phyloP scores from a whole-genome alignment of 2,113 vertebrate genomes.

The Oreotragus oreotragus region DNA sequence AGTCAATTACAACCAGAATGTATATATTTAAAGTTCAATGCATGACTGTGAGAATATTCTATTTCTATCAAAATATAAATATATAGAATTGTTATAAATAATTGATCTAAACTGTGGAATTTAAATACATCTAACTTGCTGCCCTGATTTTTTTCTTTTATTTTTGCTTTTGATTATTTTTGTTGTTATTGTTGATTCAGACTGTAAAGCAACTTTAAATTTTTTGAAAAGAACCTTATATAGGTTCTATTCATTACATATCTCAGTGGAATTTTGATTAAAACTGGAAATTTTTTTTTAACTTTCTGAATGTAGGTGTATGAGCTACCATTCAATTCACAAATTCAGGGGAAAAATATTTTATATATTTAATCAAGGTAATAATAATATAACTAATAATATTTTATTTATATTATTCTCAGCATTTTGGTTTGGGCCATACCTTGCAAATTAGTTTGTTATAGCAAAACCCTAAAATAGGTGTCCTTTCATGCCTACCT shows the following conservation, averaged over 20 bases:
- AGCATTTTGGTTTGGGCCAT: background rate
- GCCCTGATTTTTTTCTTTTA: background rate
- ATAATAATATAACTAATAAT: background rate
- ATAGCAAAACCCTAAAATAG: background rate
- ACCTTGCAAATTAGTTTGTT: background rate
- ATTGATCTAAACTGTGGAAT: constrained; percentile 17
- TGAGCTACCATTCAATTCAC: constrained; percentile 29
- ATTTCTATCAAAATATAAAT: background rate
- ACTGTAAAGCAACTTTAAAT: background rate
- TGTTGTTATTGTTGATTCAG: background rate
- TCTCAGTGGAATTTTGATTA: constrained; percentile 49
- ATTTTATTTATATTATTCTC: constrained; percentile 27
- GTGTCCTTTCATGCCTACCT: background rate
- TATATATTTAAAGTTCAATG: background rate
- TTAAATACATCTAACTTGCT: background rate
- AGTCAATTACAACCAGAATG: background rate
- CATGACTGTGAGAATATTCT: background rate
- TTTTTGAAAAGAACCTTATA: constrained; percentile 2
- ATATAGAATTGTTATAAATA: background rate
- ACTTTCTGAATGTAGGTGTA: constrained; percentile 4
- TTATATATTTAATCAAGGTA: constrained; percentile 8
- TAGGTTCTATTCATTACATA: constrained; percentile 37
- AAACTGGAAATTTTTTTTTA: constrained; percentile 24
- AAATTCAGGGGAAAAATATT: constrained; percentile 13
- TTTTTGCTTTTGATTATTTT: background rate